Evolutionary conservation across 64 coral and sea anemone genomes (phyloP), one percentile per base, ranked within the genome.

Genomic region (Pocillopora damicornis): DNA sequence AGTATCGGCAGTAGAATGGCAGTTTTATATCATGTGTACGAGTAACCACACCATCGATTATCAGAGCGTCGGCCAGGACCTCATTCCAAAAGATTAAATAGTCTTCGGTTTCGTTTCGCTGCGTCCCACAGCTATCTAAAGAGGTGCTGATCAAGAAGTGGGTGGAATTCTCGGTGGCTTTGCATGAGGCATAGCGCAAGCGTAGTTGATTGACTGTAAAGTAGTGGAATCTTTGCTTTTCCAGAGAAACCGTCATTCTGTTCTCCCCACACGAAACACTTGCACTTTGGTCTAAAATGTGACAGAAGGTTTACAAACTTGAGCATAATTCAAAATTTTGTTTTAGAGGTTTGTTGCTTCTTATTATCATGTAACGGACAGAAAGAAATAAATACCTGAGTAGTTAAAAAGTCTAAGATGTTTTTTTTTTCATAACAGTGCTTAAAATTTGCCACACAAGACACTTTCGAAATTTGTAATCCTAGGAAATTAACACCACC

Each of bases 1-100:
- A 89, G 15, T 86, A 94, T 57, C 38, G 58, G 82, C 92, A 94
- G 74, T 89, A 94, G 62, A 94, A 94, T 89, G 74, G 80, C 14
- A 94, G 56, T 5, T 80, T 35, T 25, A 94, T 58, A 20, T 80
- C 75, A 68, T 73, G 88, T 37, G 42, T 86, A 65, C 92, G 80
- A 63, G 92, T 94, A 8, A 94, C 69, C 18, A 94, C 88, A 25
- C 59, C 58, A 42, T 89, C 75, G 15, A 94, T 75, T 8, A 37
- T 22, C 10, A 74, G 20, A 14, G 82, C 83, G 65, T 90, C 81
- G 14, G 68, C 88, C 13, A 56, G 81, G 18, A 94, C 74, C 65
- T 86, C 88, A 75, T 94, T 94, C 25, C 76, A 37, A 75, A 94
- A 94, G 17, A 65, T 80, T 20, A 90, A 13, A 15, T 36, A 15